Conservation (phyloP, 2,113 vertebrate species). For the Diglossa brunneiventris region DNA sequence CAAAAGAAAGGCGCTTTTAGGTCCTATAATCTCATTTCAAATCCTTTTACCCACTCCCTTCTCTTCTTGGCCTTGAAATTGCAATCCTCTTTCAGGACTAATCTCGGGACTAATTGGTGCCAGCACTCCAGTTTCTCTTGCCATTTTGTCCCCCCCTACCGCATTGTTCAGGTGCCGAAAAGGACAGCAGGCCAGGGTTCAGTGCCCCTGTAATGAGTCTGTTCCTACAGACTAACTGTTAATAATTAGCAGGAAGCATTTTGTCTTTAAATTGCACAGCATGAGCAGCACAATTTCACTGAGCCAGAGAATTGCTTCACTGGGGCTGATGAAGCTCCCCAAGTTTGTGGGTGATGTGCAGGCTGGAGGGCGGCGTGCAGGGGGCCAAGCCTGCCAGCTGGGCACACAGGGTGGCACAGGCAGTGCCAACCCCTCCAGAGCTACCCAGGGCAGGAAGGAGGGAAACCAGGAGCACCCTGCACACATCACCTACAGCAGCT, state of each 20-base stretch:
- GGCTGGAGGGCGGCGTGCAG: not conserved
- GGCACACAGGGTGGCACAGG: not conserved
- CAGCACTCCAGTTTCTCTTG: conserved; percentile 40
- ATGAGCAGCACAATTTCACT: conserved; percentile 41
- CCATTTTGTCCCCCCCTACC: not conserved
- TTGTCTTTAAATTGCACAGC: conserved; percentile 71
- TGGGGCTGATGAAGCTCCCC: not conserved
- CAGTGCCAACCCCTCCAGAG: accelerated
- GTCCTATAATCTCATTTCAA: conserved; percentile 83
- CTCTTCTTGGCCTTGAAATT: conserved; percentile 74
- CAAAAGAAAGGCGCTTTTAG: conserved; percentile 77
- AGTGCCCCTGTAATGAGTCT: conserved; percentile 38
- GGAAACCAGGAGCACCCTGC: not conserved
- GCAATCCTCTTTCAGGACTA: conserved; percentile 82
- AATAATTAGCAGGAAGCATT: conserved; percentile 77
- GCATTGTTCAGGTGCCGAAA: conserved; percentile 45
- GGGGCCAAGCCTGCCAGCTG: accelerated
- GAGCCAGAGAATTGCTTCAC: conserved; percentile 19
- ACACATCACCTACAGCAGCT: not conserved
- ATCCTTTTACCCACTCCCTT: conserved; percentile 78
- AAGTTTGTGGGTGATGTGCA: not conserved
- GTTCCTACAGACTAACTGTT: conserved; percentile 65
- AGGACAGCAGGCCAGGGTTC: conserved; percentile 48
- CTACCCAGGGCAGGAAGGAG: not conserved
- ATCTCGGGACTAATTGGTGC: conserved; percentile 75